These are phyloP conservation scores for Tinea semifulvella DNA, from an alignment of 2,888 invertebrate species.

Conservation along the genomic window DNA sequence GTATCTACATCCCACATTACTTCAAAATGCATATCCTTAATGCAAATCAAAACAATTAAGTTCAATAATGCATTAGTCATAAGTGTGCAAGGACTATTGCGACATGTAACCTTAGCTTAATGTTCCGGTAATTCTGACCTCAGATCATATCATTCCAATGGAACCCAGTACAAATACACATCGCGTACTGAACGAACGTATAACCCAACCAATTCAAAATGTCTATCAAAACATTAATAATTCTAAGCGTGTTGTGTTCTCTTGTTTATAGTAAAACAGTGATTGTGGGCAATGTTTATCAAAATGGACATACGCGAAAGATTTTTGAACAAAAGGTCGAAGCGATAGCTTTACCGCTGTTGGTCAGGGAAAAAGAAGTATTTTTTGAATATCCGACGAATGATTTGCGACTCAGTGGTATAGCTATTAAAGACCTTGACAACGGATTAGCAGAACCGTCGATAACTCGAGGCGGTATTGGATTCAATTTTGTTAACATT, in stretches of 20 bases:
- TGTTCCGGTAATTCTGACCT: conserved; percentile 25
- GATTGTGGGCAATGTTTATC: conserved; percentile 40
- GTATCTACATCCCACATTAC: too few species aligned
- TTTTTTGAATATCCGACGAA: conserved; percentile 35
- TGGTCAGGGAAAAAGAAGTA: conserved; percentile 40
- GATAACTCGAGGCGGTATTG: conserved; percentile 48
- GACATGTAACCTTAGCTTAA: conserved; percentile 9
- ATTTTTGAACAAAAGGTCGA: conserved; percentile 35
- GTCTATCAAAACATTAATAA: conserved; percentile 27
- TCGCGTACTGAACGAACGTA: background rate
- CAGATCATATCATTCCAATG: conserved; percentile 15
- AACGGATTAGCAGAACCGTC: conserved; percentile 45
- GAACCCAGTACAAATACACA: background rate
- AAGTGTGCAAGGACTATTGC: background rate
- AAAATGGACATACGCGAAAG: conserved; percentile 35
- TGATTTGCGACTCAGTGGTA: conserved; percentile 48
- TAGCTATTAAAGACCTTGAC: conserved; percentile 49
- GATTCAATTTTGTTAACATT: conserved; percentile 43
- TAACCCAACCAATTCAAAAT: conserved; percentile 22
- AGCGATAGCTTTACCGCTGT: conserved; percentile 29
- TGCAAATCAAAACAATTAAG: too few species aligned
- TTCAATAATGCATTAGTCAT: too few species aligned
- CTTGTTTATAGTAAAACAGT: conserved; percentile 33
- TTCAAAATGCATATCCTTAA: too few species aligned
- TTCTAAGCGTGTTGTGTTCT: conserved; percentile 26